phyloP scores from a whole-genome alignment of 2,888 invertebrate species.

The Agrilus biguttatus region DNA sequence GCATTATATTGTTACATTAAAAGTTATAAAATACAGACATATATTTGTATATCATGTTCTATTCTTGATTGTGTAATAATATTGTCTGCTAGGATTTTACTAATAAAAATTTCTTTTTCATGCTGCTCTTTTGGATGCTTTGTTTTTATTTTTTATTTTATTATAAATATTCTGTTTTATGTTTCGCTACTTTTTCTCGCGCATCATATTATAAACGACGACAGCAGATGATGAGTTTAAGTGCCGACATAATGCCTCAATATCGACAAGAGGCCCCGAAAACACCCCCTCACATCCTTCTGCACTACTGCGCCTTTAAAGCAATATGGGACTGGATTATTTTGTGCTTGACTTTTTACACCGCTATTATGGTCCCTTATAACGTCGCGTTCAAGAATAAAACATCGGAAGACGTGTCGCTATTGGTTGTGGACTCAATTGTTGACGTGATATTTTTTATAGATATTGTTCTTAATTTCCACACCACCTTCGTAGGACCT shows the following conservation, averaged over 20 bases:
- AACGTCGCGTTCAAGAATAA: constrained; percentile 99
- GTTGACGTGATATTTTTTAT: constrained; percentile 99
- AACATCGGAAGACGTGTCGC: constrained; percentile 89
- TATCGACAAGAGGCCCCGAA: constrained; percentile 99
- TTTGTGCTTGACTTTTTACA: constrained; percentile 98
- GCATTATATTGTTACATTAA: too few species aligned
- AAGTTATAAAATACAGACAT: too few species aligned
- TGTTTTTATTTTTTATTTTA: constrained; percentile 7
- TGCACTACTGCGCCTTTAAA: constrained; percentile 99
- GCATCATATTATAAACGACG: background rate
- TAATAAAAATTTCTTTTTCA: constrained; percentile 14
- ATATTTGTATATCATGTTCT: too few species aligned
- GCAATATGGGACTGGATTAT: constrained; percentile 99
- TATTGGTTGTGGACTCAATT: constrained; percentile 91
- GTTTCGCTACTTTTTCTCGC: constrained; percentile 1
- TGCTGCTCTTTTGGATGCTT: constrained; percentile 15
- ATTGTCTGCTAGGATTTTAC: background rate
- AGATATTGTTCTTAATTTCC: constrained; percentile 99
- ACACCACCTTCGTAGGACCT: constrained; percentile 98
- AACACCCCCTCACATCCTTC: constrained; percentile 97
- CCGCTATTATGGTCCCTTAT: constrained; percentile 92
- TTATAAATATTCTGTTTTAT: constrained; percentile 3
- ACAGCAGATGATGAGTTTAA: constrained; percentile 85
- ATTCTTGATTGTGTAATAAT: too few species aligned
- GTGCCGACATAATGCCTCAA: constrained; percentile 95